phyloP scores from a whole-genome alignment of 1,140 invertebrate genomes.

The Antheraea pernyi region DNA sequence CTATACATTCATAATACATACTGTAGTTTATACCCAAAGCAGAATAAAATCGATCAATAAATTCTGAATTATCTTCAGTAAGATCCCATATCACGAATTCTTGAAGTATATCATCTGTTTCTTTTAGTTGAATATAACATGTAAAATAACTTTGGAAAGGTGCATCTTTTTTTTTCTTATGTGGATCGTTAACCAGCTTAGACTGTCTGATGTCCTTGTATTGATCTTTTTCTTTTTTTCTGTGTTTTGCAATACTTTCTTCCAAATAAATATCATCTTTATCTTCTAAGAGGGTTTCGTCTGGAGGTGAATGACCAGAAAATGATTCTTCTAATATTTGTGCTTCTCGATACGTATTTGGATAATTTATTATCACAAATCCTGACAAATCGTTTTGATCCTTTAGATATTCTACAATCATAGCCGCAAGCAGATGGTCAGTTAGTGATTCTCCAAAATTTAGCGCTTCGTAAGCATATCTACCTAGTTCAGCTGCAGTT shows the following conservation, averaged over 20 bases:
- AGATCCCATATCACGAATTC: conserved; percentile 68
- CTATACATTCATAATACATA: conserved; percentile 79
- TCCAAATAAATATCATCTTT: conserved; percentile 70
- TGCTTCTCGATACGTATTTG: conserved; percentile 79
- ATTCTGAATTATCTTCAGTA: conserved; percentile 66
- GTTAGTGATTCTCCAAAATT: conserved; percentile 75
- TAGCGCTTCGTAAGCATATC: conserved; percentile 78
- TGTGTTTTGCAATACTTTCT: conserved; percentile 63
- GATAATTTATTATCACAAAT: conserved; percentile 83
- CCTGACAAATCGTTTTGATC: conserved; percentile 73
- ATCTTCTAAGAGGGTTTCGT: conserved; percentile 47
- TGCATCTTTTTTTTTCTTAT: conserved; percentile 43
- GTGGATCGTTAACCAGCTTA: conserved; percentile 71
- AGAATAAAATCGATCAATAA: conserved; percentile 80
- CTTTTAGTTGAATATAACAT: conserved; percentile 76
- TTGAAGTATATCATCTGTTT: conserved; percentile 65
- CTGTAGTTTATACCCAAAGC: conserved; percentile 78
- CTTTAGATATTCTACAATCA: conserved; percentile 82
- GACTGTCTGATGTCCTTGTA: conserved; percentile 62
- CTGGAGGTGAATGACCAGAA: conserved; percentile 58
- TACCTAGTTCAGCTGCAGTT: conserved; percentile 77
- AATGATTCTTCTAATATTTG: conserved; percentile 79
- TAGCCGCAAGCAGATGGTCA: conserved; percentile 77
- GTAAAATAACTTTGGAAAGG: conserved; percentile 79
- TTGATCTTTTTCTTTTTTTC: conserved; percentile 60